Conservation (phyloP, 2,797 vertebrate species). For the Phylloscopus collybita region DNA sequence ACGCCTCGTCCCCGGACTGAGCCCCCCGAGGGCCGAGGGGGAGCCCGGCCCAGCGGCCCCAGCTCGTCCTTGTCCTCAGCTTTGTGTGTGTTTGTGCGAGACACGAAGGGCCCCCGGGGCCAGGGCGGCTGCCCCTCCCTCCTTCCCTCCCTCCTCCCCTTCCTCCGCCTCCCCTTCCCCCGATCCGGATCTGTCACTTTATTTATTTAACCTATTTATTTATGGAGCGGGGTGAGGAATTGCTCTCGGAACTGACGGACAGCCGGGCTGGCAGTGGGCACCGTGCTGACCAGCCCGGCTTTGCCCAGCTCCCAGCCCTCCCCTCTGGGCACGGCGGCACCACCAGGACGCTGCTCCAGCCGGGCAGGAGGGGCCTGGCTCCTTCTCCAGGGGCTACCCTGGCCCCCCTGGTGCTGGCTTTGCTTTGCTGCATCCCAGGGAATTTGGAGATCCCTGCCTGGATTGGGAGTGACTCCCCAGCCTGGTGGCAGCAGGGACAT, state of each 20-base stretch:
- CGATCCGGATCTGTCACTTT: conserved; percentile 62
- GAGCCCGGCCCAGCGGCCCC: not conserved
- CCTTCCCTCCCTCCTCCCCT: not conserved
- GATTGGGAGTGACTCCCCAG: not conserved
- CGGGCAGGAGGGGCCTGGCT: rapidly evolving
- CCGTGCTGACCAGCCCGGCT: not conserved
- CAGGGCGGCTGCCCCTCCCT: not conserved
- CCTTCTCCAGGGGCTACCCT: not conserved
- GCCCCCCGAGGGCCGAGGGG: not conserved
- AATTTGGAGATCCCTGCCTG: not conserved
- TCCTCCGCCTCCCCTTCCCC: not conserved
- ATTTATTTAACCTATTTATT: conserved; percentile 84
- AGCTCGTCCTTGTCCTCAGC: conserved; percentile 45
- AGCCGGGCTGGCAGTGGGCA: not conserved
- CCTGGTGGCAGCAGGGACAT: not conserved
- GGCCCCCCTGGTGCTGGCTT: not conserved
- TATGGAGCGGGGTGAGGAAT: conserved; percentile 47
- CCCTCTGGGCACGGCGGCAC: not conserved
- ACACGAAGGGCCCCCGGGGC: not conserved
- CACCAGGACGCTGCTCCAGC: not conserved
- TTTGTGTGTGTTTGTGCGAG: conserved; percentile 43
- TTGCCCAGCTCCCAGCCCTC: not conserved
- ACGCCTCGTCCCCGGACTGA: not conserved
- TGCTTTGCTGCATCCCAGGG: not conserved
- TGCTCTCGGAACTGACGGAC: not conserved